Evolutionary conservation across 2,888 invertebrate species (phyloP).

Genomic region (Ornithoptera priamus): DNA sequence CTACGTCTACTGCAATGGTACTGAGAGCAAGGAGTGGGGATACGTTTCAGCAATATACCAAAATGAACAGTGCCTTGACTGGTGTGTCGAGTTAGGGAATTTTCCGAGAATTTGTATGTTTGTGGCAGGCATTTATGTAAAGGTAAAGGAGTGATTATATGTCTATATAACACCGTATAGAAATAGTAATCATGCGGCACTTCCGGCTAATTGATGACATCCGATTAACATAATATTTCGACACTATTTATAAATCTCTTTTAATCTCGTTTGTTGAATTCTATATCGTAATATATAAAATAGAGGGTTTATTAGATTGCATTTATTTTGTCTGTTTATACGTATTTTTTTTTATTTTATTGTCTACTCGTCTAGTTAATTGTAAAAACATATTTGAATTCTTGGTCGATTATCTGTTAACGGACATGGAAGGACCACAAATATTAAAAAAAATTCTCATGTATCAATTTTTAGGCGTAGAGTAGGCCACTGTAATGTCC

Average conservation of each 20-base stretch:
- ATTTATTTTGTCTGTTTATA: slow-evolving; percentile 79
- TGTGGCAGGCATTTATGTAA: slow-evolving; percentile 54
- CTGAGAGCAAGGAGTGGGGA: slow-evolving; percentile 77
- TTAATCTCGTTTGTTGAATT: slow-evolving; percentile 73
- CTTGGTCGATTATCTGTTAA: slow-evolving; percentile 79
- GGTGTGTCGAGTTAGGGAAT: slow-evolving; percentile 56
- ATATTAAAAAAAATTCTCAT: slow-evolving; percentile 35
- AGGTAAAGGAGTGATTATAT: slow-evolving; percentile 71
- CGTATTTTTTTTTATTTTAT: slow-evolving; percentile 63
- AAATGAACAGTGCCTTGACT: slow-evolving; percentile 77
- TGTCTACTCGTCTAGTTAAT: slow-evolving; percentile 66
- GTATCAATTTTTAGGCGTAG: slow-evolving; percentile 50
- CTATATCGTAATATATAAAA: slow-evolving; percentile 68
- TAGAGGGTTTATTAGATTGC: slow-evolving; percentile 72
- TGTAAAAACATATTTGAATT: slow-evolving; percentile 63
- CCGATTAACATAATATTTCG: slow-evolving; percentile 54
- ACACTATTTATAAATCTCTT: slow-evolving; percentile 56
- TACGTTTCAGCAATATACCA: slow-evolving; percentile 79
- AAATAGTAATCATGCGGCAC: slow-evolving; percentile 79
- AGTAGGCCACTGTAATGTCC: slow-evolving; percentile 69
- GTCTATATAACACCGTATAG: slow-evolving; percentile 79
- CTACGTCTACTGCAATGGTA: slow-evolving; percentile 67
- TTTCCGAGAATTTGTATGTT: slow-evolving; percentile 60
- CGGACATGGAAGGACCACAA: slow-evolving; percentile 39
- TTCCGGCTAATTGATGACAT: slow-evolving; percentile 63